Conservation (phyloP, 2,113 vertebrate species). For the Nannobrachium achirus region DNA sequence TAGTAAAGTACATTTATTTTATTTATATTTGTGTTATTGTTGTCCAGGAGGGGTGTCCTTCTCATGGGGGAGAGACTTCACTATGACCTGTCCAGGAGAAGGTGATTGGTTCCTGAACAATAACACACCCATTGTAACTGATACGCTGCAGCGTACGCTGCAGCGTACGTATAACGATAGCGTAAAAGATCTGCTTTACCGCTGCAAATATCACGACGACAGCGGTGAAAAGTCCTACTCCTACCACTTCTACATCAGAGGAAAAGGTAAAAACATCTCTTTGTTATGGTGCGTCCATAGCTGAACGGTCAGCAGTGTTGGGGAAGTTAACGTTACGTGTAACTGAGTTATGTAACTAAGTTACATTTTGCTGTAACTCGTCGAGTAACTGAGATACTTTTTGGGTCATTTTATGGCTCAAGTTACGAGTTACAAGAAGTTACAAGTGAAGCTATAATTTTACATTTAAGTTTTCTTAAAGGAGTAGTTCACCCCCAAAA, state of each 20-base stretch:
- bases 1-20: too few species aligned
- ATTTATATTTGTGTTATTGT: too few species aligned
- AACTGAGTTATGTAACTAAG: too few species aligned
- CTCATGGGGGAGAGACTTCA: rapidly evolving
- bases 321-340: too few species aligned
- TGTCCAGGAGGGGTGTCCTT: not conserved
- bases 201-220: not conserved
- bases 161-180: rapidly evolving
- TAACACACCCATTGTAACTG: too few species aligned
- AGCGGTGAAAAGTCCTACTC: rapidly evolving
- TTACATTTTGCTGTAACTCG: too few species aligned
- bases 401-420: too few species aligned
- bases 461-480: too few species aligned
- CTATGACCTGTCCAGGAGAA: rapidly evolving
- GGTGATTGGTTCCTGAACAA: rapidly evolving
- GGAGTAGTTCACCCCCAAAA: too few species aligned
- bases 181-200: rapidly evolving
- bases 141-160: rapidly evolving
- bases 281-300: rapidly evolving
- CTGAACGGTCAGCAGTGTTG: not conserved
- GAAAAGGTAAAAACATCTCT: constrained; percentile 50
- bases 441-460: too few species aligned
- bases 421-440: too few species aligned
- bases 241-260: constrained; percentile 63
- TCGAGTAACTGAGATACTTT: too few species aligned